A percentile compares a stretch with the other conserved stretches of the same genome.
Conservation (phyloP, 2,797 vertebrate species). For the Alexandromys oeconomus region DNA sequence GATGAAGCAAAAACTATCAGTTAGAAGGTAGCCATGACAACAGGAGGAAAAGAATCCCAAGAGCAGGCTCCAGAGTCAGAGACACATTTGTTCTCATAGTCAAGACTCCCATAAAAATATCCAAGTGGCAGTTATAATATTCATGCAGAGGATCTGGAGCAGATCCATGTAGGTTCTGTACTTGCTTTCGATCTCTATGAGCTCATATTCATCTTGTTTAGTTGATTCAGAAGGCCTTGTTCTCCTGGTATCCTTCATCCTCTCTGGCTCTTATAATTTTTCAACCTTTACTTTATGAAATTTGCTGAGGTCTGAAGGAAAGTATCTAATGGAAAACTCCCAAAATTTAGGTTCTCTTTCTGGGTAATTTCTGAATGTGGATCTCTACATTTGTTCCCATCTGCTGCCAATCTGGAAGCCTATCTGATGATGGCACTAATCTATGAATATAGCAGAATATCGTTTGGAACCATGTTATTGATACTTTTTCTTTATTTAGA, state of each 20-base stretch:
- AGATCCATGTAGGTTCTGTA: neutral
- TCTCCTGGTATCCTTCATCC: neutral
- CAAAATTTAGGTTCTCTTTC: neutral
- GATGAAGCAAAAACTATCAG: neutral
- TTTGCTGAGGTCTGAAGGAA: neutral
- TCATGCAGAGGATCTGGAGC: neutral
- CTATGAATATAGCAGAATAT: neutral
- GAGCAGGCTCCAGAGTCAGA: neutral
- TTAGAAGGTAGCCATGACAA: neutral
- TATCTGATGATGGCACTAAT: neutral
- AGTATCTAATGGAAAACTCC: neutral
- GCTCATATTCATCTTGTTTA: neutral
- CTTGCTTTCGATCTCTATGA: neutral
- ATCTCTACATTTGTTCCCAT: neutral
- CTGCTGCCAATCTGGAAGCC: neutral
- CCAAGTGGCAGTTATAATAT: neutral
- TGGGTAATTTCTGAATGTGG: neutral
- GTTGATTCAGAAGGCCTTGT: neutral
- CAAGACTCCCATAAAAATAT: neutral
- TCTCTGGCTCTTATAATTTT: neutral
- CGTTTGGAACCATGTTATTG: neutral
- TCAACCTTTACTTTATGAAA: neutral
- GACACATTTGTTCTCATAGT: neutral
- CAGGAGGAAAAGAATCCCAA: neutral
- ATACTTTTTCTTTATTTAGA: neutral